Percentiles rank a stretch among this genome's conserved stretches.
Evolutionary conservation across 2,113 vertebrate genomes (phyloP).

Genomic region (Heptranchias perlo): DNA sequence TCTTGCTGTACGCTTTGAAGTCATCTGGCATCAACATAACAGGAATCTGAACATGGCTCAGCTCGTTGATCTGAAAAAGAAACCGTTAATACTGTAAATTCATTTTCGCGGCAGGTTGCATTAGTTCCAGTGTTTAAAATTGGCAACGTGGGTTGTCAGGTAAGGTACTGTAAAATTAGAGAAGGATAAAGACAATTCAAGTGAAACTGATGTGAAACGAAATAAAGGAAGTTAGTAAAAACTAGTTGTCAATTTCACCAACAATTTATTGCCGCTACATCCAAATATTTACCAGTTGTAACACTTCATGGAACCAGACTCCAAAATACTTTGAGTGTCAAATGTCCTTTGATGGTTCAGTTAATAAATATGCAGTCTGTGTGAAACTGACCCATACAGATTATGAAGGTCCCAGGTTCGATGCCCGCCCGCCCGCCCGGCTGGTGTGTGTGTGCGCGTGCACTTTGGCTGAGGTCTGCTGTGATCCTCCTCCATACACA

Average conservation of each 20-base stretch:
- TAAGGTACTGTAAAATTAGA: neutral
- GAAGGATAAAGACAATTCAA: neutral
- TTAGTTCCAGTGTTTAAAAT: neutral
- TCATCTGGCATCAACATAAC: conserved; percentile 96
- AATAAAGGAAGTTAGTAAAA: neutral
- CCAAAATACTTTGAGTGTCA: neutral
- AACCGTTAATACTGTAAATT: conserved; percentile 18
- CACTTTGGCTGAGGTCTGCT: no score
- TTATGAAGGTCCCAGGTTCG: neutral
- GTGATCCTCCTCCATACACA: no score
- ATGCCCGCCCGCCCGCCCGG: no score
- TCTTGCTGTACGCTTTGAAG: conserved; percentile 97
- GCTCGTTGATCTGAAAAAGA: conserved; percentile 77
- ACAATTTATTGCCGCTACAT: neutral
- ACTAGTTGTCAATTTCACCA: neutral
- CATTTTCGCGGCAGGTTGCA: neutral
- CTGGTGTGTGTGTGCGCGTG: no score
- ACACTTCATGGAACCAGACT: neutral
- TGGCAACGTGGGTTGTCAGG: neutral
- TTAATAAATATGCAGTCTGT: neutral
- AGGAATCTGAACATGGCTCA: conserved; percentile 88
- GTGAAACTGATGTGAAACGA: neutral
- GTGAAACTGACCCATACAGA: neutral
- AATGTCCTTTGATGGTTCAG: neutral
- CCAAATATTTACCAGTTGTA: neutral